Evolutionary conservation across 2,797 vertebrate genomes (phyloP), one percentile per base, ranked within the genome.

Genomic region (Channallabes apus): DNA sequence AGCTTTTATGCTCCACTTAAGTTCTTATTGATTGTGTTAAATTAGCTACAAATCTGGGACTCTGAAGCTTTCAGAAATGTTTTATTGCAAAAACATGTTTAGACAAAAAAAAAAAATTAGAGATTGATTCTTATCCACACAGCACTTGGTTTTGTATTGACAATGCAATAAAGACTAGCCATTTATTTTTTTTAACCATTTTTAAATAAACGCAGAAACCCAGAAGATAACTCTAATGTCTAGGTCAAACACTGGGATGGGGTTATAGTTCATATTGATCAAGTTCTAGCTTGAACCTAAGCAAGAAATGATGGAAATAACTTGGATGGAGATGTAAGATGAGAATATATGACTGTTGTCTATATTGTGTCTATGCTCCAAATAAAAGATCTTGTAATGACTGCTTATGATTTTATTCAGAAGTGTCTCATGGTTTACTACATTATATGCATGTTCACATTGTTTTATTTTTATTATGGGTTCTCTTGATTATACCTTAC

Each of bases 241-340:
- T 51, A 27, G 41, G 41, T 51, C 41, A 73, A 27, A 73, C 3
- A n/a, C 54, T 18, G 27, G 72, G 7, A 38, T 24, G 12, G 11
- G 41, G 38, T 27, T n/a, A 64, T 35, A 22, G 54, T 56, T 78
- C n/a, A 32, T 22, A 0, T 6, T 20, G 35, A 17, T 24, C 54
- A 61, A 20, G 14, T n/a, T 56, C 72, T 84, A 54, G 38, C 38
- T 51, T 76, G n/a, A n/a, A 46, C 29, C 27, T 24, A 15, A 61
- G 82, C 41, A 83, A 83, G 38, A 6, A 41, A 41, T 65, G 18
- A 65, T 3, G 6, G 59, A 29, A 76, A 83, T 75, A 61, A 24
- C 3, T 65, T 38, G 7, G n/a, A 76, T 69, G 7, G 32, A 69
- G 38, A 69, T 38, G 32, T 38, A 22, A 18, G 27, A 67, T 17